phyloP scores from a whole-genome alignment of 2,113 vertebrate genomes.

The Meleagris gallopavo region DNA sequence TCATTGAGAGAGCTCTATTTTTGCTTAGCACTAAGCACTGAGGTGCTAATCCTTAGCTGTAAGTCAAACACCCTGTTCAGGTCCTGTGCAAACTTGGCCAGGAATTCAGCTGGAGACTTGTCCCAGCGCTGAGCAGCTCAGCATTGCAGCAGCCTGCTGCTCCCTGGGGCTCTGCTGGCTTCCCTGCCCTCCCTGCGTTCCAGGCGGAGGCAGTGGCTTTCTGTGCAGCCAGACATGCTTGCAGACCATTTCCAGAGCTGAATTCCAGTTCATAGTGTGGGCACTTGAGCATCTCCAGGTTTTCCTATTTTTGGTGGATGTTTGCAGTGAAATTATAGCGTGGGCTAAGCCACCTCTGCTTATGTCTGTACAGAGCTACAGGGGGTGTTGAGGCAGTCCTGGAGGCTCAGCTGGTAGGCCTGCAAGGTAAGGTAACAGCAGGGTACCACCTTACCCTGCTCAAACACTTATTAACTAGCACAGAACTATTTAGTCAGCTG shows the following conservation, averaged over 20 bases:
- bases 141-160: not conserved
- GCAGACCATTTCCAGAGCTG: not conserved
- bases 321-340: not conserved
- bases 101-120: not conserved
- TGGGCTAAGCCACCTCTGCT: not conserved
- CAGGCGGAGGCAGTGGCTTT: not conserved
- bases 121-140: not conserved
- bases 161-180: not conserved
- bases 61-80: not conserved
- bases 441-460: not conserved
- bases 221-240: not conserved
- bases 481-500: not conserved
- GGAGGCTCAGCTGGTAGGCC: rapidly evolving
- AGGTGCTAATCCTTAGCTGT: not conserved
- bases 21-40: not conserved
- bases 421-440: not conserved
- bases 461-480: not conserved
- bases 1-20: not conserved
- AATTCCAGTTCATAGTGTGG: not conserved
- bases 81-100: not conserved
- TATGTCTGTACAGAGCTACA: rapidly evolving
- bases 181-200: not conserved
- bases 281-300: not conserved
- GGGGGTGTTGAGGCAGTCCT: not conserved
- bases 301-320: not conserved